phyloP scores from a whole-genome alignment of 2,113 vertebrate species.

The Grammomys dolichurus region DNA sequence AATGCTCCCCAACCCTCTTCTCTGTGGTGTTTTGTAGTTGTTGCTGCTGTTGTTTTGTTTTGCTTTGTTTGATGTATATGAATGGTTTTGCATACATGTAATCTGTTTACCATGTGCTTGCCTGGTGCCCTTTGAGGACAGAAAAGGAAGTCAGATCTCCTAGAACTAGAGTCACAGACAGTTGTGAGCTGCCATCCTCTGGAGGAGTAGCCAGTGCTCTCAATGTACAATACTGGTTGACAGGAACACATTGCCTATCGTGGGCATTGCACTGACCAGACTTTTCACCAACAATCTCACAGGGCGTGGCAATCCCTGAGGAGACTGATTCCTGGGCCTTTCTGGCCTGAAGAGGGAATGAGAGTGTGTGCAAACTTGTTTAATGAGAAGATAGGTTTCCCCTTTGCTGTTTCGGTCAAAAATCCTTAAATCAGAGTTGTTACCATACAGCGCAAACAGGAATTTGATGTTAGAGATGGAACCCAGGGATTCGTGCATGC shows the following conservation, averaged over 20 bases:
- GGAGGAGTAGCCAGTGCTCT: not conserved
- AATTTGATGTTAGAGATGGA: not conserved
- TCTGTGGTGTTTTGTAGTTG: too few species aligned
- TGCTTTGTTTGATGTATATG: not conserved
- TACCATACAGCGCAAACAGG: not conserved
- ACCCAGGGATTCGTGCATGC: not conserved
- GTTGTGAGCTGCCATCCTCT: not conserved
- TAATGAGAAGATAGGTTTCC: not conserved
- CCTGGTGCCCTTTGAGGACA: not conserved
- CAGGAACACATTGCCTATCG: not conserved
- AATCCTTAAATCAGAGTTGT: not conserved
- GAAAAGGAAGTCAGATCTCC: not conserved
- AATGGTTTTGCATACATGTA: not conserved
- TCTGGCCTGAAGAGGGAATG: not conserved
- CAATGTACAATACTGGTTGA: accelerated
- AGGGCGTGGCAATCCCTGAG: accelerated
- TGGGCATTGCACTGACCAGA: not conserved
- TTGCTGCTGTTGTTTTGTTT: not conserved
- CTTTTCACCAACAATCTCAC: not conserved
- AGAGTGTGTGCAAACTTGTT: not conserved
- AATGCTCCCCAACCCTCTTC: too few species aligned
- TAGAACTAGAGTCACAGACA: not conserved
- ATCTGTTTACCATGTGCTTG: not conserved
- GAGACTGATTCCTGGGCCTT: not conserved
- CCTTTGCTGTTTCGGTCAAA: not conserved